Conservation (phyloP, 2,797 vertebrate genomes). For the Balearica regulorum region DNA sequence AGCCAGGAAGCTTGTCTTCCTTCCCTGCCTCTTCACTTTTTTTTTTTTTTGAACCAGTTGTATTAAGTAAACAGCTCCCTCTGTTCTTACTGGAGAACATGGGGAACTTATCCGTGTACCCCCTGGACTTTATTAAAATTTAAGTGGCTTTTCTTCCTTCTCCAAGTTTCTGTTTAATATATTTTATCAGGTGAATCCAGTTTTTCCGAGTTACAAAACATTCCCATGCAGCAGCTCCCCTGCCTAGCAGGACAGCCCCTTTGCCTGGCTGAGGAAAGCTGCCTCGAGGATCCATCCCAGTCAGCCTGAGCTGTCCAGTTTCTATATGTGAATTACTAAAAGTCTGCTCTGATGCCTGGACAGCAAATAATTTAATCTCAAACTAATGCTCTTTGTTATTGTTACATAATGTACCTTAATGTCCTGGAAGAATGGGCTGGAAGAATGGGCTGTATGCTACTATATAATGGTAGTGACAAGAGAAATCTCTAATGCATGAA, state of each 20-base stretch:
- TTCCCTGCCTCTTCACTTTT: neutral
- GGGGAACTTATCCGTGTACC: neutral
- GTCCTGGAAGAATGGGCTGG: neutral
- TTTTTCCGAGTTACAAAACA: neutral
- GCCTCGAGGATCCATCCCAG: neutral
- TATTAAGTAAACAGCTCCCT: neutral
- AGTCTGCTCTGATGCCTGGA: neutral
- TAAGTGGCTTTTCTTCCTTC: neutral
- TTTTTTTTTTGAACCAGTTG: neutral
- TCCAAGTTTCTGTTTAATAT: neutral
- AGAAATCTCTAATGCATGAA: neutral
- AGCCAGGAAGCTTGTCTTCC: neutral
- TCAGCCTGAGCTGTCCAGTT: neutral
- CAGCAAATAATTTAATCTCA: neutral
- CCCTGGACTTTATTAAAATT: neutral
- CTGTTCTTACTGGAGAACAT: neutral
- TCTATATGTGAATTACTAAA: neutral
- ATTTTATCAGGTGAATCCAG: neutral
- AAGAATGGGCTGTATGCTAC: neutral
- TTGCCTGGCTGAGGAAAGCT: neutral
- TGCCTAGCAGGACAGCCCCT: neutral
- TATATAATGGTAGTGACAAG: neutral
- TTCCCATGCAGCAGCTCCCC: neutral
- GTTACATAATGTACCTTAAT: neutral
- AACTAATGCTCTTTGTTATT: neutral